phyloP scores from a whole-genome alignment of 2,113 vertebrate genomes.

The Mohoua ochrocephala region DNA sequence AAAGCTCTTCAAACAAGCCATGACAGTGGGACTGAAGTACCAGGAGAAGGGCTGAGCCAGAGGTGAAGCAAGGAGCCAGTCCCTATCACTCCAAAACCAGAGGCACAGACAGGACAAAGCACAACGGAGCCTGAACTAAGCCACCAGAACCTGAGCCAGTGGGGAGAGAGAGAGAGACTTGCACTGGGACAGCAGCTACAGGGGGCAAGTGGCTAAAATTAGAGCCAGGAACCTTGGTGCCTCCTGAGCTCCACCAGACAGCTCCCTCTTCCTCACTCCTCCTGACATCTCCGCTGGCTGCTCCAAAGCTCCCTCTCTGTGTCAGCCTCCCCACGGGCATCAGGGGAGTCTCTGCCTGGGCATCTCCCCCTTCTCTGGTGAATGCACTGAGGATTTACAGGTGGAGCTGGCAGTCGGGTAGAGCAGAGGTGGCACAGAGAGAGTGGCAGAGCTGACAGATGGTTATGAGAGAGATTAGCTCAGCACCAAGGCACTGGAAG shows the following conservation, averaged over 20 bases:
- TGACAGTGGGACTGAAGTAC: accelerated
- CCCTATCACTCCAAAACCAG: background rate
- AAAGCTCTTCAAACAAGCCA: background rate
- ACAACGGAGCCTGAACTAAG: background rate
- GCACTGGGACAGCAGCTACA: background rate
- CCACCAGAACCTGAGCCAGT: background rate
- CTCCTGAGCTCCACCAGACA: background rate
- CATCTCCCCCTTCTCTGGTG: background rate
- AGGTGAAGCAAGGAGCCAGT: background rate
- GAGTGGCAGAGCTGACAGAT: background rate
- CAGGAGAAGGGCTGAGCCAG: background rate
- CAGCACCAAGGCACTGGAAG: background rate
- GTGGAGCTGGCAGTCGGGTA: background rate
- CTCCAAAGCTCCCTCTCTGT: background rate
- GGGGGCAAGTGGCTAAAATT: background rate
- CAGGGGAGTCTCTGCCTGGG: background rate
- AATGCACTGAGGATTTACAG: background rate
- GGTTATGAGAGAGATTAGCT: background rate
- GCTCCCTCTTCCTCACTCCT: background rate
- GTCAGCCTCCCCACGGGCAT: background rate
- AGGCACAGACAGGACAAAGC: background rate
- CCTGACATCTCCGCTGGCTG: background rate
- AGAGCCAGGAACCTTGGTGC: background rate
- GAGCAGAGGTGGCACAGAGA: background rate
- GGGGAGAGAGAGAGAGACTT: background rate